Evolutionary conservation across 2,888 invertebrate species (phyloP).

Genomic region (Ceraclea dissimilis): DNA sequence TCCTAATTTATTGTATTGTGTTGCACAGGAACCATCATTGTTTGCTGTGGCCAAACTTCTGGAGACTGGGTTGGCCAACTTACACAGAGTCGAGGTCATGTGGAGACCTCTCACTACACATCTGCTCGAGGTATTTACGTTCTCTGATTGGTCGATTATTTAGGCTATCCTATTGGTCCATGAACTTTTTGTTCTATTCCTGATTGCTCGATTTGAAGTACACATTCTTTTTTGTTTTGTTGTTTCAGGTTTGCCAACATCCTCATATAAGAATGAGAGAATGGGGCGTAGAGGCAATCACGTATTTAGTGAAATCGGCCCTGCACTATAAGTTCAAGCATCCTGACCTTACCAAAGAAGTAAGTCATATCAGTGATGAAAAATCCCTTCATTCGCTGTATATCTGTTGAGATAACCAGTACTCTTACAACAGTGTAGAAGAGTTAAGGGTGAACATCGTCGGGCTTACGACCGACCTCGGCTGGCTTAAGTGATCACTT

Average conservation of each 20-base stretch:
- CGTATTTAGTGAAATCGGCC: conserved; percentile 87
- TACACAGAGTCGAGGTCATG: conserved; percentile 85
- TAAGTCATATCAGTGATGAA: conserved; percentile 35
- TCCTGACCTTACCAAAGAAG: conserved; percentile 78
- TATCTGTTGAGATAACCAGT: not conserved
- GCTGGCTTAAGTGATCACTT: too few species aligned
- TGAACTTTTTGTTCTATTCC: not conserved
- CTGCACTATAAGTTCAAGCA: conserved; percentile 78
- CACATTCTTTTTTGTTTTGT: too few species aligned
- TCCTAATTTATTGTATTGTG: too few species aligned
- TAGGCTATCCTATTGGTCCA: not conserved
- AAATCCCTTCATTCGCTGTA: not conserved
- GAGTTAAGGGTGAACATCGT: too few species aligned
- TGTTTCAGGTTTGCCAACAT: conserved; percentile 66
- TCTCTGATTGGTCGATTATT: not conserved
- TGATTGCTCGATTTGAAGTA: not conserved
- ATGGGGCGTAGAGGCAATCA: conserved; percentile 96
- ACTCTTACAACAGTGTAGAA: too few species aligned
- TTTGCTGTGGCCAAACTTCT: conserved; percentile 97
- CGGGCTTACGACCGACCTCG: too few species aligned
- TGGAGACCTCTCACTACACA: conserved; percentile 96
- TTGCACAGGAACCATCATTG: conserved; percentile 91
- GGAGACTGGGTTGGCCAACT: conserved; percentile 93
- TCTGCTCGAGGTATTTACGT: conserved; percentile 72
- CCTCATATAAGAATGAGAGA: conserved; percentile 92